Evolutionary conservation across 2,113 vertebrate species (phyloP).

Genomic region (Eptesicus fuscus): DNA sequence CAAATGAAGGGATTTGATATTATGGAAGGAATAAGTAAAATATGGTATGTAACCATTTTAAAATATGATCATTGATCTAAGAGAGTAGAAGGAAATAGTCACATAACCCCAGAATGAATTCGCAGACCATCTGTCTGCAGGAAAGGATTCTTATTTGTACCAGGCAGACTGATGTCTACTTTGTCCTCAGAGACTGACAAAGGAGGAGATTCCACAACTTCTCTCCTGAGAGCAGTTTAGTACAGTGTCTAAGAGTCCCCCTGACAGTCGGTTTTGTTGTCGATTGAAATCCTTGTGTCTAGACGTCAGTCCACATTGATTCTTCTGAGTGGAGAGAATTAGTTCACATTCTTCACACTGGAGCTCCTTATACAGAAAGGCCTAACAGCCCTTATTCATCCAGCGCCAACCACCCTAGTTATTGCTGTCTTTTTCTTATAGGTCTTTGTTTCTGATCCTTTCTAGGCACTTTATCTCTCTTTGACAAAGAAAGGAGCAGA

Average conservation of each 20-base stretch:
- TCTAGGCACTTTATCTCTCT: neutral
- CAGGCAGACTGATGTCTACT: neutral
- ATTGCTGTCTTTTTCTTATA: neutral
- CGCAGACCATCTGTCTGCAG: neutral
- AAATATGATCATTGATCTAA: neutral
- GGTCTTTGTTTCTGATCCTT: neutral
- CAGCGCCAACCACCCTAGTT: neutral
- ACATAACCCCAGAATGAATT: neutral
- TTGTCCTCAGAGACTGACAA: neutral
- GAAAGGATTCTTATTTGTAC: neutral
- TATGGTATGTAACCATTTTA: neutral
- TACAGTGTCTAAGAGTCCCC: neutral
- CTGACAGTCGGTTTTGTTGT: neutral
- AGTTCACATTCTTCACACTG: neutral
- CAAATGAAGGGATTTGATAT: neutral
- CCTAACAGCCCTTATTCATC: neutral
- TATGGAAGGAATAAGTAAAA: neutral
- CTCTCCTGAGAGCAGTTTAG: neutral
- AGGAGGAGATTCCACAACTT: neutral
- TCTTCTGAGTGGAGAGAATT: neutral
- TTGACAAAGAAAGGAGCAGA: neutral
- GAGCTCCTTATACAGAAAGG: neutral
- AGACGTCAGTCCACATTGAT: neutral
- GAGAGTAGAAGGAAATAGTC: neutral
- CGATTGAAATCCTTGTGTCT: neutral